These are phyloP conservation scores for Cryptus viduatorius DNA, from an alignment of 2,888 invertebrate species.

Conservation along the genomic window DNA sequence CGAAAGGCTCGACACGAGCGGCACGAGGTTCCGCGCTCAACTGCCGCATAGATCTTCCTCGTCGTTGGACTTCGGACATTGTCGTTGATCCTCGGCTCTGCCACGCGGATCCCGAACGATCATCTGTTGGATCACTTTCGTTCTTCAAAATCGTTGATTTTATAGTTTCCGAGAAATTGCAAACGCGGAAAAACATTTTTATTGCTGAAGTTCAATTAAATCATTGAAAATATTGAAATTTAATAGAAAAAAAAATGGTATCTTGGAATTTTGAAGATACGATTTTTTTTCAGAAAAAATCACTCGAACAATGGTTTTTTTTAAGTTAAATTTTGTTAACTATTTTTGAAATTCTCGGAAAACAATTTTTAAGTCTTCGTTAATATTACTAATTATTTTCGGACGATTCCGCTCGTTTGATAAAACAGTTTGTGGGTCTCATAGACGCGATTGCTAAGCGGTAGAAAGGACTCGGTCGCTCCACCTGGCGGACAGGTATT, in stretches of 20 bases:
- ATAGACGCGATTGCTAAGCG: not conserved
- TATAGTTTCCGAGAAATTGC: not conserved
- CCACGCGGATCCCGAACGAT: conserved; percentile 70
- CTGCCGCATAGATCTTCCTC: conserved; percentile 66
- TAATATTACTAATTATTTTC: not conserved
- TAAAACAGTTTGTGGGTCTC: conserved; percentile 19
- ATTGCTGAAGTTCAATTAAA: not conserved
- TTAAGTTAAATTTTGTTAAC: not conserved
- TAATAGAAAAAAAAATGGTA: not conserved
- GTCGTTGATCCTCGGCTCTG: conserved; percentile 65
- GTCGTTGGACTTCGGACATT: conserved; percentile 64
- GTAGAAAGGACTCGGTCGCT: not conserved
- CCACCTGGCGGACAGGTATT: conserved; percentile 27
- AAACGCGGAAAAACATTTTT: not conserved
- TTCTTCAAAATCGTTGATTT: conserved; percentile 19
- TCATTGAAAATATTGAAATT: not conserved
- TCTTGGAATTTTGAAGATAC: not conserved
- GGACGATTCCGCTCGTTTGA: not conserved
- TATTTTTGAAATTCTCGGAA: not conserved
- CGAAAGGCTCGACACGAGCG: conserved; percentile 65
- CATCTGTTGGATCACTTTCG: conserved; percentile 62
- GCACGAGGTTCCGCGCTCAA: conserved; percentile 72
- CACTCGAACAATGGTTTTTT: not conserved
- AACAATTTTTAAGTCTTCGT: not conserved
- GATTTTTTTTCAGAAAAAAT: conserved; percentile 6